Evolutionary conservation across 2,888 invertebrate species (phyloP), one percentile per base, ranked within the genome.

Genomic region (Callyntrura sp.): DNA sequence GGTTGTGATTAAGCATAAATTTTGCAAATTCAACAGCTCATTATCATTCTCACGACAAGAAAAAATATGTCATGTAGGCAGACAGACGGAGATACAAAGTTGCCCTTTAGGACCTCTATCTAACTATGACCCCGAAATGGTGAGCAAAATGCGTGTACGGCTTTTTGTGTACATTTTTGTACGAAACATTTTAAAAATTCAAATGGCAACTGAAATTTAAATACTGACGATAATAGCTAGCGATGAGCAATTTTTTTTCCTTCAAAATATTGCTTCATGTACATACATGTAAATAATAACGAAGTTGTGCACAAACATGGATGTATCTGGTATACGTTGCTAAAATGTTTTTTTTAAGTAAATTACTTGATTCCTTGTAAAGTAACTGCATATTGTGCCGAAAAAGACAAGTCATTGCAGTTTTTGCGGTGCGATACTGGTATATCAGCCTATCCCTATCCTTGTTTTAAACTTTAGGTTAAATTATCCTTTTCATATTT

Each of bases 11-110:
- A 25, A 79, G 78, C 78, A 86, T 76, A 78, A 62, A 60, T 43
- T 88, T 88, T 76, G 83, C 83, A 82, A 76, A 88, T 83, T 88
- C 76, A 83, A 25, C 88, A 83, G 65, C 88, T 88, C 88, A 88
- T 88, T 88, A 88, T 83, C 73, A 73, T 83, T 76, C 73, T 83
- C 88, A 88, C 83, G 83, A 76, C 82, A 68, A 60, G 51, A 76
- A 20, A 55, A 35, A 35, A n/a, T 88, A 78, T 86, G 79, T 20
- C 81, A 55, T 81, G 28, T 55, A 35, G 57, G 12, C 48, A n/a
- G 51, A 76, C 48, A n/a, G 51, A 76, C n/a, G 17, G 51, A 76
- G 25, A 76, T 76, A 25, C 35, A 35, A 35, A 55, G 70, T 43
- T 88, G 88, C 43, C 88, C 82, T 83, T 57, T 83, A 23, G 28